phyloP scores from a whole-genome alignment of 2,113 vertebrate species.

The Lipophrys pholis region DNA sequence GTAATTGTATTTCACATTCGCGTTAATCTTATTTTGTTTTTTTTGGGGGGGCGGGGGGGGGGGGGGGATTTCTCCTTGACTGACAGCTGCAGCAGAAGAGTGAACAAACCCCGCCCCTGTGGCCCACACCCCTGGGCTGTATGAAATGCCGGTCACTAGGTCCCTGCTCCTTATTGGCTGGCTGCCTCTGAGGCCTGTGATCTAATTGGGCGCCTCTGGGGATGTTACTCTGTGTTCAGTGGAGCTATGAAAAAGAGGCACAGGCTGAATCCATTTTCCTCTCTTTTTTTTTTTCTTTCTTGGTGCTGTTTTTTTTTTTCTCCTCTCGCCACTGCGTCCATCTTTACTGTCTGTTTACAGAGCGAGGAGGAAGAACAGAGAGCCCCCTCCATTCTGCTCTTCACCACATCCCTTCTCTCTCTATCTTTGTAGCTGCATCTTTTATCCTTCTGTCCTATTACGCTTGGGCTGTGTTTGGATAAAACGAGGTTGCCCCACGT shows the following conservation, averaged over 20 bases:
- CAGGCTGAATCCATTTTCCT: slow-evolving; percentile 48
- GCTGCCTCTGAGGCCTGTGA: slow-evolving; percentile 41
- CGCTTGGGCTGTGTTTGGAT: slow-evolving; percentile 16
- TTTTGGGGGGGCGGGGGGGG: neutral
- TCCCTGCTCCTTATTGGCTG: slow-evolving; percentile 72
- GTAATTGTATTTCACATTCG: neutral
- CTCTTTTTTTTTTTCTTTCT: neutral
- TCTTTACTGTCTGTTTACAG: slow-evolving; percentile 47
- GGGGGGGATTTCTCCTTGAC: neutral
- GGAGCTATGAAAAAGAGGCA: slow-evolving; percentile 64
- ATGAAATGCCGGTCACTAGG: slow-evolving; percentile 80
- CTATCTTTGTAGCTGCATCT: neutral
- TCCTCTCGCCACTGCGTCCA: slow-evolving; percentile 25
- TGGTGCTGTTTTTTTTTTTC: slow-evolving; percentile 39
- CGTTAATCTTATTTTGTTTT: neutral
- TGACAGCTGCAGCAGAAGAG: slow-evolving; percentile 31
- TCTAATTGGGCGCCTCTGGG: slow-evolving; percentile 75
- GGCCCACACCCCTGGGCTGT: slow-evolving; percentile 75
- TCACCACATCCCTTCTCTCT: neutral
- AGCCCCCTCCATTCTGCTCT: slow-evolving; percentile 7
- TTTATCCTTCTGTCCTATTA: slow-evolving; percentile 11
- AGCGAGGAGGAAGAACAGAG: neutral
- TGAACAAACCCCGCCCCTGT: slow-evolving; percentile 51
- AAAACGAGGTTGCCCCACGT: slow-evolving; percentile 11
- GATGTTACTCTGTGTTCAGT: slow-evolving; percentile 70